These are phyloP conservation scores for Gymnoscopelus microlampas DNA, from an alignment of 2,797 vertebrate genomes.

Conservation along the genomic window DNA sequence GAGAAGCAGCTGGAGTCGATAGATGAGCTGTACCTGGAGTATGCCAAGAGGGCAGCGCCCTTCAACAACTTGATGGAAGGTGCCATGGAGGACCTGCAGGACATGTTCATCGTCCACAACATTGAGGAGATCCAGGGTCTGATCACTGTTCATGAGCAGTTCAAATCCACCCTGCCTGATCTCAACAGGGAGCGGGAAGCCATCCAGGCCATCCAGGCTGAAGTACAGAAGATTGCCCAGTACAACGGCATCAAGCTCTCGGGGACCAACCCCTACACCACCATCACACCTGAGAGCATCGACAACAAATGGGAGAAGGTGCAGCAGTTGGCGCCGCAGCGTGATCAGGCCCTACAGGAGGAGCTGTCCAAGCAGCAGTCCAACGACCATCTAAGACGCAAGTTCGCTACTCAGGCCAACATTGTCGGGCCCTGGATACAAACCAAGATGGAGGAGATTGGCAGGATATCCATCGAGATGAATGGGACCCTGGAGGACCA, in stretches of 20 bases:
- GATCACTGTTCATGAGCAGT: slow-evolving; percentile 94
- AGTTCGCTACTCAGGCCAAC: slow-evolving; percentile 92
- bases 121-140: slow-evolving; percentile 96
- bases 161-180: slow-evolving; percentile 92
- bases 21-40: slow-evolving; percentile 94
- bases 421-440: slow-evolving; percentile 93
- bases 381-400: slow-evolving; percentile 88
- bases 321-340: slow-evolving; percentile 89
- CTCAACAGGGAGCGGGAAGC: slow-evolving; percentile 91
- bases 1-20: slow-evolving; percentile 96
- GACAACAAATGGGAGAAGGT: slow-evolving; percentile 95
- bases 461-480: slow-evolving; percentile 96
- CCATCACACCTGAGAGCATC: slow-evolving; percentile 90
- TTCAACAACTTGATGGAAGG: slow-evolving; percentile 99
- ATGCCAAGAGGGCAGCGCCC: slow-evolving; percentile 93
- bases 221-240: slow-evolving; percentile 90
- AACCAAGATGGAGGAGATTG: slow-evolving; percentile 97
- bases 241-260: slow-evolving; percentile 88
- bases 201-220: slow-evolving; percentile 90
- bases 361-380: slow-evolving; percentile 91
- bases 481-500: slow-evolving; percentile 95
- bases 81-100: slow-evolving; percentile 97
- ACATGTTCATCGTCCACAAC: slow-evolving; percentile 98
- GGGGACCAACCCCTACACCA: slow-evolving; percentile 90
- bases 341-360: slow-evolving; percentile 88